Evolutionary conservation across 2,113 vertebrate genomes (phyloP).

Genomic region (Mesoclemmys tuberculata): DNA sequence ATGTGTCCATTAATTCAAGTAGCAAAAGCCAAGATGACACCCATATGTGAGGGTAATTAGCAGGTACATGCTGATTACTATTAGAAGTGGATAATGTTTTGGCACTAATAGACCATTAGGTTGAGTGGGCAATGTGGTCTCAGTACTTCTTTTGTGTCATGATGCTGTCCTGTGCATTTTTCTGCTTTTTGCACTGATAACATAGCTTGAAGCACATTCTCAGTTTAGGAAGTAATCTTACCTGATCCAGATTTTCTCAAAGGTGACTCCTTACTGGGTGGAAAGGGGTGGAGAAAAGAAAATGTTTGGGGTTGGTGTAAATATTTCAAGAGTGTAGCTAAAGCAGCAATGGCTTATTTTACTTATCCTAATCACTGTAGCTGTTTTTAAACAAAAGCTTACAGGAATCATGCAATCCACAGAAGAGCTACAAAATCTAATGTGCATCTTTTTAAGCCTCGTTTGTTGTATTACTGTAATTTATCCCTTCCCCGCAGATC

Average conservation of each 20-base stretch:
- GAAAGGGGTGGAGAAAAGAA: background rate
- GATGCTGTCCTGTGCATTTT: background rate
- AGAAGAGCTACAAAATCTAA: background rate
- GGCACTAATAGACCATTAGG: slow-evolving; percentile 26
- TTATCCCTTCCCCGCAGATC: background rate
- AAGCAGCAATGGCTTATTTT: background rate
- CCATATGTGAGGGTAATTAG: background rate
- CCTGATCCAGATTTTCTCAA: background rate
- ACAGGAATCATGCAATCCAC: slow-evolving; percentile 17
- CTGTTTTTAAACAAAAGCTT: slow-evolving; percentile 47
- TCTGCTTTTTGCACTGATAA: background rate
- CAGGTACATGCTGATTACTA: slow-evolving; percentile 15
- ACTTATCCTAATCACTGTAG: background rate
- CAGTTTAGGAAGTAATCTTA: background rate
- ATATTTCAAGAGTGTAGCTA: background rate
- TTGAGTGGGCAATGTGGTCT: background rate
- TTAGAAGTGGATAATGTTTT: slow-evolving; percentile 6
- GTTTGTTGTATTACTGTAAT: slow-evolving; percentile 10
- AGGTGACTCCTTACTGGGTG: background rate
- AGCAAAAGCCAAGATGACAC: slow-evolving; percentile 3
- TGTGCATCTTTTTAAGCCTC: background rate
- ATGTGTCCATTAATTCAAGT: background rate
- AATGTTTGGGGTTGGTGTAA: background rate
- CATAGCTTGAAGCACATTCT: background rate
- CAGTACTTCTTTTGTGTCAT: background rate